Base-by-base conservation (phyloP, 92 coral and sea anemone genomes). In the Pocillopora grandis region DNA sequence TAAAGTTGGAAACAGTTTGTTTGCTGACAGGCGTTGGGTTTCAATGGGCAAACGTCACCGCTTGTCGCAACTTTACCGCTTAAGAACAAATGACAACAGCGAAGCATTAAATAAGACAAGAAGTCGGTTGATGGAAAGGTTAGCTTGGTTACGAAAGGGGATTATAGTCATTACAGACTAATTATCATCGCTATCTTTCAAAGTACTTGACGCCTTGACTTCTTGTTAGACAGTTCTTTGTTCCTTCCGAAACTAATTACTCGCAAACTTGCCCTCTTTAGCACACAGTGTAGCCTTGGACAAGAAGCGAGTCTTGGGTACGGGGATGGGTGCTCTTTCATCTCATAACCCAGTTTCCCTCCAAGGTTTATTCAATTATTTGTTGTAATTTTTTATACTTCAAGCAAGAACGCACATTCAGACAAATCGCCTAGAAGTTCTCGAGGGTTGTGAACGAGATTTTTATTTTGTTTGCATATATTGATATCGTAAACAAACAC, bases 1-100 rank as follows among this genome's bases (percentile, higher is more conserved):
- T 78, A 78, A 63, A 78, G 4, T 37, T 78, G 20, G 72, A 78
- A 37, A 62, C 81, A 78, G 23, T 63, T 62, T 78, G 71, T 63
- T 33, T 62, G 61, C 12, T 16, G 12, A 27, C 48, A 37, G 36
- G 31, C 65, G 81, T 61, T 12, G 9, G 5, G 19, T 36, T 15
- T 36, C 10, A 63, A 11, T 35, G 17, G 9, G 5, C 67, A 52
- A 42, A 52, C n/a, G 70, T 56, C 48, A 20, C 48, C 62, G 72
- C 62, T 37, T 70, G 75, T 37, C 13, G 57, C 75, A 70, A 37
- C 16, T 12, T 70, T 1, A 17, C 57, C 20, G 75, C 52, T 15
- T 49, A 70, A 37, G 17, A 70, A 70, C 42, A 70, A 69, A 11
- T 35, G 57, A 15, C 52, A 70, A 14, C 75, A 70, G n/a, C 10